Evolutionary conservation across 2,797 vertebrate genomes (phyloP).

Genomic region (Mormyrus hasselquistii): DNA sequence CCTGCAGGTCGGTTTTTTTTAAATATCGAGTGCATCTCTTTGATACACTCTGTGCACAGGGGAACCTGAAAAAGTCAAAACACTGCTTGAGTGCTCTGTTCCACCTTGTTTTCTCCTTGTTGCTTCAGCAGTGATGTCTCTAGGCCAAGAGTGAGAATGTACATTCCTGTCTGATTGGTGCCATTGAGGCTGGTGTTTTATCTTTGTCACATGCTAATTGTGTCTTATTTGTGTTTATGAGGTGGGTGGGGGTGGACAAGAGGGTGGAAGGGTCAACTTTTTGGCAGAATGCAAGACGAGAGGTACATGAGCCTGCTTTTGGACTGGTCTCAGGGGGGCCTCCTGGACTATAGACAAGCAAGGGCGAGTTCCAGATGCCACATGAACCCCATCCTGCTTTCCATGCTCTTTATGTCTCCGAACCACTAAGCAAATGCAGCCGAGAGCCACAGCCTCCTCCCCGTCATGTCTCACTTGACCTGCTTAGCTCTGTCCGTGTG

Average conservation of each 20-base stretch:
- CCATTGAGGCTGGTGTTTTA: neutral
- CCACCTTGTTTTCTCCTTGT: neutral
- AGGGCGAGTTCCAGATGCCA: conserved; percentile 39
- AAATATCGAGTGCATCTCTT: neutral
- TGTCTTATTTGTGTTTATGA: conserved; percentile 20
- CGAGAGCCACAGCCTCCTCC: neutral
- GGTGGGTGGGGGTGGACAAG: neutral
- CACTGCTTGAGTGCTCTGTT: neutral
- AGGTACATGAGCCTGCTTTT: conserved; percentile 12
- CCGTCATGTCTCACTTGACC: neutral
- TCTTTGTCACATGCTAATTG: conserved; percentile 10
- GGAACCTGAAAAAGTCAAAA: neutral
- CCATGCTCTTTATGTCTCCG: conserved; percentile 34
- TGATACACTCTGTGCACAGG: neutral
- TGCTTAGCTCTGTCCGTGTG: neutral
- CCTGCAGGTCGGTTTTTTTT: neutral
- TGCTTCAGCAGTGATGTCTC: conserved; percentile 1
- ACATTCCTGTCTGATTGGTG: neutral
- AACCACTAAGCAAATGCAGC: neutral
- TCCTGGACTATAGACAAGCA: conserved; percentile 25
- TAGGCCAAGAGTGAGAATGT: neutral
- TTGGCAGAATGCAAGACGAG: conserved; percentile 4
- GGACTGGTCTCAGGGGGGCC: conserved; percentile 1
- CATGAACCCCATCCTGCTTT: conserved; percentile 35
- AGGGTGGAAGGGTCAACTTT: conserved; percentile 1